A percentile compares a stretch with the other conserved stretches of the same genome.
Evolutionary conservation across 2,797 vertebrate species (phyloP).

Genomic region (Ataeniobius toweri): DNA sequence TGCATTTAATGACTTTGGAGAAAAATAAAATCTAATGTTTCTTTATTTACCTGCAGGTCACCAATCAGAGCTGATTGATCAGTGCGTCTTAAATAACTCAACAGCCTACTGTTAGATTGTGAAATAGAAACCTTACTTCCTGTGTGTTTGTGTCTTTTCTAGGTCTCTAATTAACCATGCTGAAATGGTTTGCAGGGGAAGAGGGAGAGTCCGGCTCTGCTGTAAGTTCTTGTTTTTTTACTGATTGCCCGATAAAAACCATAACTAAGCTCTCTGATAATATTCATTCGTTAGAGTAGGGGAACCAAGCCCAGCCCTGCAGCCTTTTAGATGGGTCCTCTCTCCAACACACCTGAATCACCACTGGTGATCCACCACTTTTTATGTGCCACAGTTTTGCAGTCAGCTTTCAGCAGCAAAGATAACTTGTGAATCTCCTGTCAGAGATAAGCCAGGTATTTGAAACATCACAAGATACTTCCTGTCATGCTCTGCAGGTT

Average conservation of each 20-base stretch:
- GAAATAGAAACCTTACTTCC: neutral
- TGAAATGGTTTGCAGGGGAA: constrained; percentile 89
- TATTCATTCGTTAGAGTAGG: neutral
- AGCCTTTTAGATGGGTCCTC: too few species aligned
- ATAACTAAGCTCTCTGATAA: neutral
- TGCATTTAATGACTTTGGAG: too few species aligned
- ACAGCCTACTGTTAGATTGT: neutral
- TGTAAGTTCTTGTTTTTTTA: constrained; percentile 76
- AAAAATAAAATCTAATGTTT: neutral
- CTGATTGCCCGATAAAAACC: neutral
- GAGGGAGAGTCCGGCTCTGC: constrained; percentile 77
- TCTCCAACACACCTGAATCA: too few species aligned
- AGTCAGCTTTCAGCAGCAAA: neutral
- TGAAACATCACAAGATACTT: constrained; percentile 1
- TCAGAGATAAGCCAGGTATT: neutral
- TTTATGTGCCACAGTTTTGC: neutral
- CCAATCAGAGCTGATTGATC: neutral
- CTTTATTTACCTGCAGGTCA: neutral
- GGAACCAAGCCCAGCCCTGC: too few species aligned
- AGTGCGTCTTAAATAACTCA: neutral
- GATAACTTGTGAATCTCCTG: neutral
- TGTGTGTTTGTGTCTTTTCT: constrained; percentile 5
- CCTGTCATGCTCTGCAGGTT: neutral
- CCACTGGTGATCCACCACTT: neutral
- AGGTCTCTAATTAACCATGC: constrained; percentile 79